Conservation (phyloP, 2,113 vertebrate genomes). For the Propithecus coquereli region DNA sequence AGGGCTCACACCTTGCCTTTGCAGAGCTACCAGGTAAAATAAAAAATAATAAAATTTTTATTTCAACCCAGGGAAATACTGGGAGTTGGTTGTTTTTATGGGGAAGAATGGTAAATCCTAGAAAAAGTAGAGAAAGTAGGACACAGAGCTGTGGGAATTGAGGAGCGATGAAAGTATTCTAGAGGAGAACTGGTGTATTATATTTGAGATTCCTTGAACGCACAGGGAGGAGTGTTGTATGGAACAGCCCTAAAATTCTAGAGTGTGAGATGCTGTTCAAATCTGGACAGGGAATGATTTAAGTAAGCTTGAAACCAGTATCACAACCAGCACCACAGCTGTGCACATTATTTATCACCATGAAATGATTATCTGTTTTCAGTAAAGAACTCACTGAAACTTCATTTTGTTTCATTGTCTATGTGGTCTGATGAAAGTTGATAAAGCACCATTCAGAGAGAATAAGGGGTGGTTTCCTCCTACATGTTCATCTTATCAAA, state of each 20-base stretch:
- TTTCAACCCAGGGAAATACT: neutral
- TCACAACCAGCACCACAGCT: neutral
- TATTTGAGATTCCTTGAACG: neutral
- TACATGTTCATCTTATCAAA: neutral
- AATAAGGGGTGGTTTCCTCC: neutral
- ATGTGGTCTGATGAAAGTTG: neutral
- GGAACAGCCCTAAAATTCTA: neutral
- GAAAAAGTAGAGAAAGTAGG: neutral
- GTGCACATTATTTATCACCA: neutral
- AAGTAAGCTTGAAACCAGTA: neutral
- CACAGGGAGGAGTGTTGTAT: neutral
- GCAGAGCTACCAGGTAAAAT: neutral
- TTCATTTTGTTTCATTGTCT: neutral
- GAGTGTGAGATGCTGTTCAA: neutral
- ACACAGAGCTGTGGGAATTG: accelerated
- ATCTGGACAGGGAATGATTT: neutral
- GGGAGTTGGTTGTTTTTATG: neutral
- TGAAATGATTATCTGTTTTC: neutral
- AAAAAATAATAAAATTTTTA: neutral
- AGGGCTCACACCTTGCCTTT: neutral
- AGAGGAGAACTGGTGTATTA: neutral
- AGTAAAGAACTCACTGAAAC: neutral
- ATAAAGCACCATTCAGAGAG: neutral
- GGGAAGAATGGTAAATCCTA: neutral
- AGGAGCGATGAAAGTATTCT: neutral